phyloP scores from a whole-genome alignment of 2,113 vertebrate species.

The Capreolus pygargus region DNA sequence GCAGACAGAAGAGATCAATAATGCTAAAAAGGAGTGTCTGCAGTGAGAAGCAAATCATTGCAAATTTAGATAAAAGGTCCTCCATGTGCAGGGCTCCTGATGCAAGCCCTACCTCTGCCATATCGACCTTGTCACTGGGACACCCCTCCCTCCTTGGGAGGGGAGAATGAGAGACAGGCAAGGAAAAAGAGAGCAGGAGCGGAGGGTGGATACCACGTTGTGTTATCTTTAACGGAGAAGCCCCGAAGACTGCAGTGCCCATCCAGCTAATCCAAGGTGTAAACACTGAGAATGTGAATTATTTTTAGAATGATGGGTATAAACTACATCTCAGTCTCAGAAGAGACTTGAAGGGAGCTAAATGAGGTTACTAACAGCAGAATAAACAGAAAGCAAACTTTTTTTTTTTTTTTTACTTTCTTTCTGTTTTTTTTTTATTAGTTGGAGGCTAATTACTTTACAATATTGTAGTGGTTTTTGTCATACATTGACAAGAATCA shows the following conservation, averaged over 20 bases:
- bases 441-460: too few species aligned
- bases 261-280: not conserved
- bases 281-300: not conserved
- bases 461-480: too few species aligned
- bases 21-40: constrained; percentile 69
- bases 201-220: too few species aligned
- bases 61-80: constrained; percentile 55
- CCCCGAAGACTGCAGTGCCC: not conserved
- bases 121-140: not conserved
- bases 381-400: not conserved
- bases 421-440: too few species aligned
- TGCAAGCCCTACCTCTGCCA: constrained; percentile 21
- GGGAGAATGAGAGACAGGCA: not conserved
- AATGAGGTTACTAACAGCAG: not conserved
- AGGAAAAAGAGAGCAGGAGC: not conserved
- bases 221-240: not conserved
- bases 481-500: too few species aligned
- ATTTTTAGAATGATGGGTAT: not conserved
- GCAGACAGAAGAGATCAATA: constrained; percentile 77
- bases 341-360: not conserved
- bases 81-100: not conserved
- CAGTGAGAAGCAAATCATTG: constrained; percentile 49
- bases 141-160: not conserved
- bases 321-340: not conserved
- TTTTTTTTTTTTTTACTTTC: too few species aligned